Evolutionary conservation across 2,113 vertebrate species (phyloP).

Genomic region (Okapia johnstoni): DNA sequence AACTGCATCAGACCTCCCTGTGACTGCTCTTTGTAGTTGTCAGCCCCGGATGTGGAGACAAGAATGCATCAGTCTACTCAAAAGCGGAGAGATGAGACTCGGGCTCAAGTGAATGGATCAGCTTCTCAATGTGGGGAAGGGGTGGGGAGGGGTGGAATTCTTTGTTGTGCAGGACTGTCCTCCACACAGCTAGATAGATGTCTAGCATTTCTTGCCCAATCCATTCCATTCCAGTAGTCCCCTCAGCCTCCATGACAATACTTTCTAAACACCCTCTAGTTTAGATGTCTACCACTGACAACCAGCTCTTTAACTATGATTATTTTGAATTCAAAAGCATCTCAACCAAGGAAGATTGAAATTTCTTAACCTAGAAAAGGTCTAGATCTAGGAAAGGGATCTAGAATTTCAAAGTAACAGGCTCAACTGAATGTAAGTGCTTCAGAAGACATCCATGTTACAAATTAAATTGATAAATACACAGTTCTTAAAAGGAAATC

Average conservation of each 20-base stretch:
- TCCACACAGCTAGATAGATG: background rate
- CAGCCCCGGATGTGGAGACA: background rate
- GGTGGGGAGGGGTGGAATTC: background rate
- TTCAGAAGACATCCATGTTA: background rate
- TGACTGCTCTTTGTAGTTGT: too few relatives aligned
- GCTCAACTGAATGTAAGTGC: background rate
- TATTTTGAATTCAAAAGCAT: background rate
- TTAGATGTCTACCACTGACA: background rate
- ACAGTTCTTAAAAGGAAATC: background rate
- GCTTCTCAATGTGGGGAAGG: background rate
- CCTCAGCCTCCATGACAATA: background rate
- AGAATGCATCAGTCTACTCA: background rate
- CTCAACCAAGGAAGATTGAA: background rate
- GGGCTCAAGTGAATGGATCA: background rate
- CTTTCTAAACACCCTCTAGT: background rate
- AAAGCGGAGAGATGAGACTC: background rate
- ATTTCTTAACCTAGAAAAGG: background rate
- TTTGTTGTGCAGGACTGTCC: background rate
- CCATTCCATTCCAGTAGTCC: background rate
- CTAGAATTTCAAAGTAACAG: background rate
- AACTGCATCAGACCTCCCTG: background rate
- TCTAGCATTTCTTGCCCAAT: background rate
- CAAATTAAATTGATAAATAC: background rate
- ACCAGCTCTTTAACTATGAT: background rate
- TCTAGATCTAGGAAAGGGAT: background rate